Evolutionary conservation across 2,797 vertebrate species (phyloP).

Genomic region (Rhinichthys osculus): DNA sequence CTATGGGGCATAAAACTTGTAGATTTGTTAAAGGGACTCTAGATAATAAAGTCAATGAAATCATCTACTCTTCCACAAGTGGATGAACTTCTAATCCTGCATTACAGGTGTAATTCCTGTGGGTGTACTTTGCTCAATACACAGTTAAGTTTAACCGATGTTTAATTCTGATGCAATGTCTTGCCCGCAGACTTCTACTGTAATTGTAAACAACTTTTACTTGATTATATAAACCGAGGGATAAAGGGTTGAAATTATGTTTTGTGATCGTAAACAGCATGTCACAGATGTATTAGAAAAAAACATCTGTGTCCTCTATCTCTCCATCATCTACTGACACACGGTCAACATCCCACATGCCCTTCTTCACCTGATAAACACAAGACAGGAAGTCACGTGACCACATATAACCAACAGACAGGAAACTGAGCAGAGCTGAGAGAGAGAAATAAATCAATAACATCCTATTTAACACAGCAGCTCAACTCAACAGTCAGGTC

Average conservation of each 20-base stretch:
- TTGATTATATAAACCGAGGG: not conserved
- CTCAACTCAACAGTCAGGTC: not conserved
- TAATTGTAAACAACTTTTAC: not conserved
- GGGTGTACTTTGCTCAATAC: not conserved
- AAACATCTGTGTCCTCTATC: not conserved
- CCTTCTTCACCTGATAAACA: slow-evolving; percentile 6
- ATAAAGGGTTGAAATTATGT: not conserved
- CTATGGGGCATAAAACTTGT: not conserved
- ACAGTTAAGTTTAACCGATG: not conserved
- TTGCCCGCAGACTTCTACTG: not conserved
- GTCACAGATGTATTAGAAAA: not conserved
- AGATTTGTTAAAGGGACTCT: not conserved
- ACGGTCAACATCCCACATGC: not conserved
- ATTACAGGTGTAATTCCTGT: not conserved
- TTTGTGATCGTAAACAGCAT: not conserved
- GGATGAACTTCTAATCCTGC: not conserved
- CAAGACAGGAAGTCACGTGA: not conserved
- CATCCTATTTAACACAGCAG: not conserved
- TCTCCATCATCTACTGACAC: not conserved
- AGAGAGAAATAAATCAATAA: not conserved
- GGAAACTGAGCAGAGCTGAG: slow-evolving; percentile 25
- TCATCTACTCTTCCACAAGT: not conserved
- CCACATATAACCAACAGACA: not conserved
- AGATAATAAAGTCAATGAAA: not conserved
- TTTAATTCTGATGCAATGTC: not conserved